Conservation (phyloP, 2,113 vertebrate species). For the Crotalus tigris region DNA sequence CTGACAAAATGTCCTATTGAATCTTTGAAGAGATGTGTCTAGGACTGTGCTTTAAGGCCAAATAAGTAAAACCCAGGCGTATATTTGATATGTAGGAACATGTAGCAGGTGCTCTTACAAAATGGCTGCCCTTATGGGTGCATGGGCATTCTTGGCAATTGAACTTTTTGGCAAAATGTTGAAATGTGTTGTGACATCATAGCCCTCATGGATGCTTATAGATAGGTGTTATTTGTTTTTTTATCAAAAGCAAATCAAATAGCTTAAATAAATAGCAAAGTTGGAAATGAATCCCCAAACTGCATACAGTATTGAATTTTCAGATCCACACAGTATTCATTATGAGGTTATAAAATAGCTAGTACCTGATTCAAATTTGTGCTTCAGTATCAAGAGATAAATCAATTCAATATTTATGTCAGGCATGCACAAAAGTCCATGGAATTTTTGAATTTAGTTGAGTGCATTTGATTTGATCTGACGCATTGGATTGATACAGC, state of each 20-base stretch:
- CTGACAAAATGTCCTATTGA: not conserved
- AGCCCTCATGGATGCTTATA: not conserved
- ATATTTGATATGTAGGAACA: not conserved
- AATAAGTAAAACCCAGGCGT: not conserved
- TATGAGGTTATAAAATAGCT: not conserved
- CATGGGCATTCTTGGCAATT: not conserved
- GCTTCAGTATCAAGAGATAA: not conserved
- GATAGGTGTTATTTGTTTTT: not conserved
- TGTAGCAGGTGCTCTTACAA: not conserved
- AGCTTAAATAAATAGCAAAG: not conserved
- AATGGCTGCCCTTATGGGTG: not conserved
- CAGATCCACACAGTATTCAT: not conserved
- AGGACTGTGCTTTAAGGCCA: not conserved
- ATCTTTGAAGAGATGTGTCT: not conserved
- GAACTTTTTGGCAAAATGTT: not conserved
- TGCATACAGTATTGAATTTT: not conserved
- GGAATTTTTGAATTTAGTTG: not conserved
- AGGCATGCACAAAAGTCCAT: not conserved
- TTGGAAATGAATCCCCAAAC: not conserved
- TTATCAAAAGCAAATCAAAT: not conserved
- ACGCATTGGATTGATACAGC: not conserved
- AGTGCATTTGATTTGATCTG: not conserved
- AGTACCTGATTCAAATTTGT: not conserved
- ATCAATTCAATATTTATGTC: not conserved
- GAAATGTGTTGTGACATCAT: not conserved